Conservation (phyloP, 2,113 vertebrate genomes). For the Suricata suricatta region DNA sequence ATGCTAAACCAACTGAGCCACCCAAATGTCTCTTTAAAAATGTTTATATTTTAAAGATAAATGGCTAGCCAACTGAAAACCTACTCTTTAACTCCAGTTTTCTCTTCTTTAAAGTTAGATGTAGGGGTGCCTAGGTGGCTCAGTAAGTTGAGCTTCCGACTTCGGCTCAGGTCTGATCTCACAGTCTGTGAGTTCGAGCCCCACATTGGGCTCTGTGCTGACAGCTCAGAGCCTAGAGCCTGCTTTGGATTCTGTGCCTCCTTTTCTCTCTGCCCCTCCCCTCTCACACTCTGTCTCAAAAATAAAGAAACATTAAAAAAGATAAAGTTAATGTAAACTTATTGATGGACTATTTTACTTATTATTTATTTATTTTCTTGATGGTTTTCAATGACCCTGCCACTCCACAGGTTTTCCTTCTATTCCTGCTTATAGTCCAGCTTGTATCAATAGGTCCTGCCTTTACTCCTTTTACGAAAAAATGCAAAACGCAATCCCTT, state of each 20-base stretch:
- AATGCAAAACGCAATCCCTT: constrained; percentile 83
- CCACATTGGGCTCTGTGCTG: too few relatives aligned
- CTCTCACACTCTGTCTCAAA: too few relatives aligned
- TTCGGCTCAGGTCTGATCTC: too few relatives aligned
- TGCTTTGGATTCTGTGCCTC: too few relatives aligned
- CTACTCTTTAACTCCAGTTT: constrained; percentile 85
- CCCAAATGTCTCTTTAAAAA: constrained; percentile 55
- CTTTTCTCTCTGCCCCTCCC: too few relatives aligned
- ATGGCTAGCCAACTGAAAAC: constrained; percentile 84
- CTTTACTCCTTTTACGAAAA: constrained; percentile 90
- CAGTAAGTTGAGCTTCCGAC: too few relatives aligned
- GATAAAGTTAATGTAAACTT: constrained; percentile 55
- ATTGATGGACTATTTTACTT: constrained; percentile 49
- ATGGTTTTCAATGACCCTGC: constrained; percentile 73
- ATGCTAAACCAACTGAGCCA: too few relatives aligned
- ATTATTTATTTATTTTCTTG: neutral
- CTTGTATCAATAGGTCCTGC: constrained; percentile 90
- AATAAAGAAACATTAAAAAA: too few relatives aligned
- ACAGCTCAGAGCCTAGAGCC: too few relatives aligned
- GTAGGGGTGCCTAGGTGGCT: too few relatives aligned
- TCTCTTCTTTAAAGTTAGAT: constrained; percentile 84
- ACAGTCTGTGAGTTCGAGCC: too few relatives aligned
- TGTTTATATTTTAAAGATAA: constrained; percentile 86
- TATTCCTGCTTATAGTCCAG: constrained; percentile 91
- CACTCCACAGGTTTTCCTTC: constrained; percentile 87